phyloP scores from a whole-genome alignment of 2,797 vertebrate species.

The Phrynocephalus vlangalii region DNA sequence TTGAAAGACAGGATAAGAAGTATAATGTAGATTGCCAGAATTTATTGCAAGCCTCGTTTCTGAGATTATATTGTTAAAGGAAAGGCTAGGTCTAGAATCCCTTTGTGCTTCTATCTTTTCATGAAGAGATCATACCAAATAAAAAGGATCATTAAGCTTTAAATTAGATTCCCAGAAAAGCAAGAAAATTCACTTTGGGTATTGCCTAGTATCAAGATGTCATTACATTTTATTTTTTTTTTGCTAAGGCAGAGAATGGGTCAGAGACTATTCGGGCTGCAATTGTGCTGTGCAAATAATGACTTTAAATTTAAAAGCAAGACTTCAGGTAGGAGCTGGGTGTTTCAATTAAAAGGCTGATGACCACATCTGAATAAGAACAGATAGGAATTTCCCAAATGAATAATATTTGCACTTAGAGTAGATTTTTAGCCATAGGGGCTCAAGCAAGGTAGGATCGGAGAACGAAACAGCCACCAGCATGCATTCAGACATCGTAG shows the following conservation, averaged over 20 bases:
- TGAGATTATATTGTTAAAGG: neutral
- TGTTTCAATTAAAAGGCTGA: conserved; percentile 29
- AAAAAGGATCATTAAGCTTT: conserved; percentile 38
- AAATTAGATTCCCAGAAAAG: conserved; percentile 38
- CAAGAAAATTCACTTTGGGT: conserved; percentile 34
- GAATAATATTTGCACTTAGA: neutral
- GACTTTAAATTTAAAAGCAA: conserved; percentile 29
- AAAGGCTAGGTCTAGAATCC: conserved; percentile 15
- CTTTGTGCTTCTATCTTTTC: conserved; percentile 29
- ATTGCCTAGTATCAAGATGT: conserved; percentile 19
- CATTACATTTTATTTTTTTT: conserved; percentile 20
- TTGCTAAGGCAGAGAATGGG: conserved; percentile 22
- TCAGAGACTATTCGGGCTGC: conserved; percentile 3
- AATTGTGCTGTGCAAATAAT: conserved; percentile 16
- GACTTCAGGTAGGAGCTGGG: conserved; percentile 29
- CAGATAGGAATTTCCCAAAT: conserved; percentile 21
- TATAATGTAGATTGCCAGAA: conserved; percentile 20
- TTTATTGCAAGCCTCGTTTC: conserved; percentile 22
- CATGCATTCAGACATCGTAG: neutral
- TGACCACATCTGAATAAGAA: conserved; percentile 28
- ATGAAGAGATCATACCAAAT: conserved; percentile 27
- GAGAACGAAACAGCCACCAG: neutral
- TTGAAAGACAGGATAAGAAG: conserved; percentile 11
- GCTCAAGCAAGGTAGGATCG: neutral
- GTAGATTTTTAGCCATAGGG: neutral